Conservation (phyloP, 2,797 vertebrate genomes). For the Anomalospiza imberbis region DNA sequence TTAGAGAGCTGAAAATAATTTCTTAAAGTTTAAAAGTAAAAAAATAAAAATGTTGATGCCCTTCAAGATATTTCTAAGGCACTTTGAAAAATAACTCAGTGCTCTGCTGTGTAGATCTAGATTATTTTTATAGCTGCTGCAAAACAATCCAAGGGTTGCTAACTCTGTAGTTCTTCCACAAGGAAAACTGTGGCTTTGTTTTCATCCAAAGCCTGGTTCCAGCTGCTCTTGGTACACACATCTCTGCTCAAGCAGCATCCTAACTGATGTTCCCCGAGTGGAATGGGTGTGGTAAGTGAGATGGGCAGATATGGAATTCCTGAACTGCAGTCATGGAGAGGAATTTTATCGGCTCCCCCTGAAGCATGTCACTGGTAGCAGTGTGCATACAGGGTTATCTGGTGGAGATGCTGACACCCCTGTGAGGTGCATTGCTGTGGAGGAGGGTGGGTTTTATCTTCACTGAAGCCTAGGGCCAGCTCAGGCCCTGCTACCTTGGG, state of each 20-base stretch:
- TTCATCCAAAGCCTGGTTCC: background rate
- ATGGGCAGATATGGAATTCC: background rate
- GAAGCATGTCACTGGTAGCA: background rate
- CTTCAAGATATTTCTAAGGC: background rate
- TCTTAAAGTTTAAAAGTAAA: background rate
- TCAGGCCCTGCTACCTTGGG: background rate
- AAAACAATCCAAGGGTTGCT: background rate
- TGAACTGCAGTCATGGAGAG: background rate
- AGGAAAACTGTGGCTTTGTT: background rate
- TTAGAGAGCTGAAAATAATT: background rate
- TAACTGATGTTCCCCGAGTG: background rate
- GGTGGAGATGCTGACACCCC: background rate
- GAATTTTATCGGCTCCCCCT: conserved; percentile 2
- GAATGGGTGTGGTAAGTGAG: background rate
- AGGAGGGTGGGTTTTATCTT: background rate
- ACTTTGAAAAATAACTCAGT: background rate
- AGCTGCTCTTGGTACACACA: background rate
- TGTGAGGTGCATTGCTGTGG: background rate
- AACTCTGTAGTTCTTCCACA: background rate
- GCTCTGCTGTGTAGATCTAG: background rate
- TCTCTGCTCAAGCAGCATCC: background rate
- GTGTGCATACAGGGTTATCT: background rate
- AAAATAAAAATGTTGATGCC: accelerated
- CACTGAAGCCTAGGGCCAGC: background rate
- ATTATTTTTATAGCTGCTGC: background rate